phyloP scores from a whole-genome alignment of 1,140 invertebrate genomes.

The Babylonia areolata region DNA sequence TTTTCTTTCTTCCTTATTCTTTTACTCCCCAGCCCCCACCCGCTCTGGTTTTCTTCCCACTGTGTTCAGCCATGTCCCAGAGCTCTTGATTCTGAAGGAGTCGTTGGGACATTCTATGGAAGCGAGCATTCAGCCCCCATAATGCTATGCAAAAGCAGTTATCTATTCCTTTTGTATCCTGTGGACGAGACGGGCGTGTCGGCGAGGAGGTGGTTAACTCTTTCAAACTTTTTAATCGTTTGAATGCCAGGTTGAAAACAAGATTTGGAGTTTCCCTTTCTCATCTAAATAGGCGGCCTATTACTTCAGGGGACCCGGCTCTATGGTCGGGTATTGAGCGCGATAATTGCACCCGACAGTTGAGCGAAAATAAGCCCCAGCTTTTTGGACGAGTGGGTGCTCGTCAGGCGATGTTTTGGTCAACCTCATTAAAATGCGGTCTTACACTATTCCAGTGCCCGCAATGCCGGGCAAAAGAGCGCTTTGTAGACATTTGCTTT shows the following conservation, averaged over 20 bases:
- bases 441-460: conserved; percentile 19
- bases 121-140: neutral
- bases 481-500: conserved; percentile 16
- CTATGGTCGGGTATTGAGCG: neutral
- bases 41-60: neutral
- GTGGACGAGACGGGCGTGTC: neutral
- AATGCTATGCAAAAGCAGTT: neutral
- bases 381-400: neutral
- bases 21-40: conserved; percentile 13
- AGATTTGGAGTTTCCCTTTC: neutral
- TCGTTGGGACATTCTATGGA: neutral
- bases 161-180: neutral
- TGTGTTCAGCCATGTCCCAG: neutral
- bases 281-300: neutral
- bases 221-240: conserved; percentile 11
- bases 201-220: neutral
- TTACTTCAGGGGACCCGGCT: conserved; percentile 1
- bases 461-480: neutral
- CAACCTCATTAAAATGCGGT: conserved; percentile 29
- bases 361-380: neutral
- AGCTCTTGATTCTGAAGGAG: conserved; percentile 4
- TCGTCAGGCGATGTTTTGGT: conserved; percentile 28
- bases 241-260: conserved; percentile 5
- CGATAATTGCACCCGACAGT: conserved; percentile 1
- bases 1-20: neutral